Evolutionary conservation across 2,797 vertebrate genomes (phyloP), one percentile per base, ranked within the genome.

Genomic region (Molossus molossus): DNA sequence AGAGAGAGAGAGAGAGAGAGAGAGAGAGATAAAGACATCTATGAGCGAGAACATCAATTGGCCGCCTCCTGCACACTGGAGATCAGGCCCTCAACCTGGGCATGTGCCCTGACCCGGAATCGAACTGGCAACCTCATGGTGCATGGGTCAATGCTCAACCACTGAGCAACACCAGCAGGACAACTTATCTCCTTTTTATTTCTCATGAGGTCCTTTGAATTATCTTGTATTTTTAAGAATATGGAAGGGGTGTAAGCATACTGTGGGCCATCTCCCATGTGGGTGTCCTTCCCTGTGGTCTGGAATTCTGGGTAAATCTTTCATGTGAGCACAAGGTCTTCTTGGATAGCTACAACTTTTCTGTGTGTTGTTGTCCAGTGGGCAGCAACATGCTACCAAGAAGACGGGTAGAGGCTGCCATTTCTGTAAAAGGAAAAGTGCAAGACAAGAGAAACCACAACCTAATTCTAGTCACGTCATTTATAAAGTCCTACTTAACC

Each of bases 401-500:
- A 75, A 83, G 29, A n/a, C 79, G 5, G 8, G 9, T n/a, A 88
- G 53, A 87, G 13, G 10, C 25, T 79, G 7, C 48, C 5, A 57
- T 72, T 91, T 93, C 25, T 87, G 2, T 75, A 76, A 91, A 80
- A 65, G 37, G 3, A 72, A 29, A 67, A 75, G 1, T 70, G 5
- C 27, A 76, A 7, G 13, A 15, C 11, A 50, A 72, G 25, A 81
- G 62, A 73, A 87, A 80, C 14, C 86, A 18, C 21, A 53, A 37
- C 4, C 25, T 84, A 40, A 75, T 87, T 93, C 33, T 57, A 27
- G 10, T 93, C 13, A 57, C 17, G 48, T 88, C 5, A 60, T 67
- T 76, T 82, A 62, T 58, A 45, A 90, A 83, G 50, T 91, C 13
- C 40, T 90, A 27, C 84, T 85, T 92, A 33, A 94, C 27, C 48